Evolutionary conservation across 2,888 invertebrate genomes (phyloP), one percentile per base, ranked within the genome.

Genomic region (Dynastes tityus): DNA sequence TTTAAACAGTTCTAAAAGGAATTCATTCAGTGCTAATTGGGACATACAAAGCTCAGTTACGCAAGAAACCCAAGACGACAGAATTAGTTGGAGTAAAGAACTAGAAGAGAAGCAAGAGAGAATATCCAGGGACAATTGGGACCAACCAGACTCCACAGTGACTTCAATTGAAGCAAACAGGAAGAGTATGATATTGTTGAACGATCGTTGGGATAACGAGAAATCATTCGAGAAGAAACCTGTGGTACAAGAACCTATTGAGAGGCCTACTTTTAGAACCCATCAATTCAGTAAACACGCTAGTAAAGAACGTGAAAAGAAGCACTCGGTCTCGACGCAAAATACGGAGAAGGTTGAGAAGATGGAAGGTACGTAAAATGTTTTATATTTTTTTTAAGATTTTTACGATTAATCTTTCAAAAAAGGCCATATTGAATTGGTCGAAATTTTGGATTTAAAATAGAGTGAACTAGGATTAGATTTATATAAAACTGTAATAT

Each of bases 251-350:
- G 86, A 90, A 82, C 88, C 89, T 13, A 83, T 86, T 1, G 92
- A 92, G 76, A 89, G 93, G 70, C 92, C 94, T 0, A 94, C 94
- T 0, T 94, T 94, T 84, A 92, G 93, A 83, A 94, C 94, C 0
- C 94, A 94, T 84, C 94, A 94, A 92, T 85, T 87, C 80, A 89
- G 86, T 78, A 88, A 89, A 80, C 87, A 85, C 80, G 92, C 91
- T 0, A 92, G 93, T 85, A 95, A 95, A 84, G 92, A 94, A 2
- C 94, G 95, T 82, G 88, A 89, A 70, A 92, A 95, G 79, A 92
- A 95, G 83, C 92, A 93, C 77, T 94, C 95, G 0, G 94, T 94
- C 0, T 94, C 95, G 0, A 95, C 95, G 0, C 92, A 94, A 83
- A 92, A 92, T 68, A 94, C 95, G 0, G 95, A 95, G 81, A 93